Evolutionary conservation across 2,888 invertebrate genomes (phyloP).

Genomic region (Exocentrus adspersus): DNA sequence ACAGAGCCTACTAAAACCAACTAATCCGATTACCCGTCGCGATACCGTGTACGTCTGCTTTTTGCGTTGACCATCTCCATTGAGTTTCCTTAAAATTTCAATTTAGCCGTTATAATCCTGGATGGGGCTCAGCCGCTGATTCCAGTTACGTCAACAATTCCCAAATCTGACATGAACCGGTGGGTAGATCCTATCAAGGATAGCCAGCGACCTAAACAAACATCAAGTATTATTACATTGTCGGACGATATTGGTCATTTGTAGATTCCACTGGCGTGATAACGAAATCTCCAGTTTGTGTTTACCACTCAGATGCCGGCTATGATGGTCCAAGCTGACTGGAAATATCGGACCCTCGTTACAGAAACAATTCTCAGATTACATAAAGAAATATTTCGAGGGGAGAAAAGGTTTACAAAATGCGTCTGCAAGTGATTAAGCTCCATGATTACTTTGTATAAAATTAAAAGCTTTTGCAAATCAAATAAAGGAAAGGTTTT

Average conservation of each 20-base stretch:
- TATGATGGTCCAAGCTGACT: conserved; percentile 1
- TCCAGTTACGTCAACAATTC: conserved; percentile 52
- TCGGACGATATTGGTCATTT: conserved; percentile 36
- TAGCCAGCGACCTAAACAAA: conserved; percentile 55
- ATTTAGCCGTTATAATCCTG: conserved; percentile 53
- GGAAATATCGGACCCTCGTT: conserved; percentile 1
- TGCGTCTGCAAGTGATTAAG: no score
- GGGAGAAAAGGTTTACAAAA: no score
- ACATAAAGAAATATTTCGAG: no score
- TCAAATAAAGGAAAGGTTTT: no score
- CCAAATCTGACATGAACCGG: conserved; percentile 47
- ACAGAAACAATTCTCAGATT: no score
- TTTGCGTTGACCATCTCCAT: conserved; percentile 1
- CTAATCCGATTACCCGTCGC: conserved; percentile 2
- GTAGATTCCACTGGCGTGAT: conserved; percentile 22
- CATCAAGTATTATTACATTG: conserved; percentile 51
- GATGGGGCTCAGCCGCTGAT: conserved; percentile 52
- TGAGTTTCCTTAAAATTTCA: conserved; percentile 41
- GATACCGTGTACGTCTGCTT: background rate
- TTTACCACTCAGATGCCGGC: conserved; percentile 9
- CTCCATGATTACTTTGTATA: no score
- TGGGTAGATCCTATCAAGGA: conserved; percentile 47
- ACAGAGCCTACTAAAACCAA: background rate
- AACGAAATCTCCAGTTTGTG: conserved; percentile 19
- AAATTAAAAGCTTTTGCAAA: no score